Conservation (phyloP, 2,888 invertebrate genomes). For the Auanema freiburgensis region DNA sequence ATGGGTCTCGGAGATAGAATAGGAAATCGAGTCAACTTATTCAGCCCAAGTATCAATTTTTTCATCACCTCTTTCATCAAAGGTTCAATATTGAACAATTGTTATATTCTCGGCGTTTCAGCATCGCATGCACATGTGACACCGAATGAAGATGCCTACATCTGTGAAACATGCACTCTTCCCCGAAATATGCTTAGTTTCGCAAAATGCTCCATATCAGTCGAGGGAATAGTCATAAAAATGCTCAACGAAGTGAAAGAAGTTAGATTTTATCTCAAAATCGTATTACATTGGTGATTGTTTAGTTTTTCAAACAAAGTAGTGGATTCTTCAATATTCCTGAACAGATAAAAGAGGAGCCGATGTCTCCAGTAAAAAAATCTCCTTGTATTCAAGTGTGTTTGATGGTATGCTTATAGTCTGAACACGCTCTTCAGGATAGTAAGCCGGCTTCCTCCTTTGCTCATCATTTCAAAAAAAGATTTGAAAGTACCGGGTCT, state of each 20-base stretch:
- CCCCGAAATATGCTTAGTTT: constrained; percentile 54
- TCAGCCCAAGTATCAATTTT: constrained; percentile 52
- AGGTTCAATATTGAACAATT: no score
- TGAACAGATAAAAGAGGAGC: no score
- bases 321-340: no score
- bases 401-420: no score
- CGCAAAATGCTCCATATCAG: constrained; percentile 54
- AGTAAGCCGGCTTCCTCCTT: not conserved
- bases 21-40: constrained; percentile 72
- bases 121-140: constrained; percentile 24
- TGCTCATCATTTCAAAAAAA: constrained; percentile 7
- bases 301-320: no score
- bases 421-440: no score
- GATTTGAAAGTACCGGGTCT: constrained; percentile 2
- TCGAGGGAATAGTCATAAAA: constrained; percentile 50
- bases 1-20: constrained; percentile 73
- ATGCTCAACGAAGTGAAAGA: constrained; percentile 41
- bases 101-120: no score
- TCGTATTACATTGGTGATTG: constrained; percentile 1
- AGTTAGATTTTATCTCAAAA: constrained; percentile 18
- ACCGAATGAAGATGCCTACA: constrained; percentile 62
- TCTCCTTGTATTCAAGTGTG: constrained; percentile 32
- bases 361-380: constrained; percentile 16
- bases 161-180: constrained; percentile 59
- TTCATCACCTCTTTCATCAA: not conserved